A percentile compares a stretch with the other conserved stretches of the same genome.
phyloP scores from a whole-genome alignment of 2,113 vertebrate genomes.

The Paradoxurus hermaphroditus region DNA sequence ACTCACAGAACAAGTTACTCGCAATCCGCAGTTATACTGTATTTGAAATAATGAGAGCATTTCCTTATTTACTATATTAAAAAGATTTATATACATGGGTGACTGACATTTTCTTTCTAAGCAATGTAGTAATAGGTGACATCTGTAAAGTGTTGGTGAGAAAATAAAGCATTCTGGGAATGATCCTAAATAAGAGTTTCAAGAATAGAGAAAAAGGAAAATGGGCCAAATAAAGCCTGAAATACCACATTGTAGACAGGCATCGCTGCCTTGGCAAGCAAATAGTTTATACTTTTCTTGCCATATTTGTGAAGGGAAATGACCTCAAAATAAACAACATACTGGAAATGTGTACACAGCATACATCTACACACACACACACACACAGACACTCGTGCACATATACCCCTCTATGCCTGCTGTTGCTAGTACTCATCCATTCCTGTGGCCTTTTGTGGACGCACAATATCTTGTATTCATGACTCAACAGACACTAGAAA shows the following conservation, averaged over 20 bases:
- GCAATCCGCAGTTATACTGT: no score
- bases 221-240: not conserved
- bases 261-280: not conserved
- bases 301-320: not conserved
- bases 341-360: not conserved
- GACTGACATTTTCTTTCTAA: conserved; percentile 17
- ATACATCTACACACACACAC: not conserved
- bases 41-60: not conserved
- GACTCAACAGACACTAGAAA: not conserved
- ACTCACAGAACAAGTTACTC: no score
- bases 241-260: not conserved
- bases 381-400: not conserved
- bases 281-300: not conserved
- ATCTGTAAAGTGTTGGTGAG: not conserved
- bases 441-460: not conserved
- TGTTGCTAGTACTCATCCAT: not conserved
- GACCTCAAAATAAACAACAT: not conserved
- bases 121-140: not conserved
- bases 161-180: not conserved
- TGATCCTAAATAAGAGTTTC: not conserved
- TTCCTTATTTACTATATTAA: not conserved
- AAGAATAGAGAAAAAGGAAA: not conserved
- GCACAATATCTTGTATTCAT: not conserved
- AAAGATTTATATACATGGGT: not conserved
- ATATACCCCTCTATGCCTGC: not conserved